Percentiles rank a stretch among this genome's conserved stretches.
phyloP scores from a whole-genome alignment of 1,140 invertebrate species.

The Caerostris darwini region DNA sequence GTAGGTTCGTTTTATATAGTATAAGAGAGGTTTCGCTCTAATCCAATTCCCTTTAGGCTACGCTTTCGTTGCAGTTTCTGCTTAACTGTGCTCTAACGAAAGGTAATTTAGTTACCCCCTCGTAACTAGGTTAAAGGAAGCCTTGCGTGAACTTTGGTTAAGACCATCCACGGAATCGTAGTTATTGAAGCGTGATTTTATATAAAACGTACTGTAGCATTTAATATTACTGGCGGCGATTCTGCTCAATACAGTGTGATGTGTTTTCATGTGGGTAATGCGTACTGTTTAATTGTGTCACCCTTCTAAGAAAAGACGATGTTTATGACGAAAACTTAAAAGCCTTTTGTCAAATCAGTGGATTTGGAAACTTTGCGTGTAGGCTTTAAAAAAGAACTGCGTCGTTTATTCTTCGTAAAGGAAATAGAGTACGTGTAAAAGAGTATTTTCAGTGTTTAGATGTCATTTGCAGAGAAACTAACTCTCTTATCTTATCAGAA shows the following conservation, averaged over 20 bases:
- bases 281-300: slow-evolving; percentile 13
- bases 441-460: background rate
- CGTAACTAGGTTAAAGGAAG: slow-evolving; percentile 74
- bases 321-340: background rate
- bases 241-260: slow-evolving; percentile 8
- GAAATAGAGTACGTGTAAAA: slow-evolving; percentile 4
- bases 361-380: slow-evolving; percentile 22
- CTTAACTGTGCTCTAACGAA: slow-evolving; percentile 75
- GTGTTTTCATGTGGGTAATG: background rate
- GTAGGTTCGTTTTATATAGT: slow-evolving; percentile 55
- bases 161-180: slow-evolving; percentile 51
- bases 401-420: background rate
- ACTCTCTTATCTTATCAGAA: background rate
- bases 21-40: slow-evolving; percentile 59
- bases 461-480: slow-evolving; percentile 7
- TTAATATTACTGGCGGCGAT: slow-evolving; percentile 44
- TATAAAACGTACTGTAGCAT: slow-evolving; percentile 75
- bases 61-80: slow-evolving; percentile 57
- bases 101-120: slow-evolving; percentile 73
- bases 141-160: slow-evolving; percentile 74
- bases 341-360: background rate
- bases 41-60: slow-evolving; percentile 64
- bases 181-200: slow-evolving; percentile 74
- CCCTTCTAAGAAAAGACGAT: background rate
- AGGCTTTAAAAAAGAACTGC: background rate